These are phyloP conservation scores for Drosophila pseudoananassae DNA, from an alignment of 1,140 invertebrate genomes.

Conservation along the genomic window DNA sequence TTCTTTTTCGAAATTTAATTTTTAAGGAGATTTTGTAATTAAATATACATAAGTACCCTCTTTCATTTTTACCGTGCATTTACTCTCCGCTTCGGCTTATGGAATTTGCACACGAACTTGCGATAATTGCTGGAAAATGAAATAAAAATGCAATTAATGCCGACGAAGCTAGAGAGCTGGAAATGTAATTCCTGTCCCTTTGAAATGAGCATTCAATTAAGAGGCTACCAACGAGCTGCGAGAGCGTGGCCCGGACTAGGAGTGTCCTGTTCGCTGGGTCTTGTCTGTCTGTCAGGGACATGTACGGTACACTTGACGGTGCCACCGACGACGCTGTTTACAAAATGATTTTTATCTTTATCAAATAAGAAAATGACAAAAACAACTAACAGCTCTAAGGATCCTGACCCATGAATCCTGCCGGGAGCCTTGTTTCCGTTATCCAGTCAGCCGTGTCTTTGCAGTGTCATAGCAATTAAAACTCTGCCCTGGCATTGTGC, in stretches of 20 bases:
- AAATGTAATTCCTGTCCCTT: slow-evolving; percentile 24
- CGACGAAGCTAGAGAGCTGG: slow-evolving; percentile 35
- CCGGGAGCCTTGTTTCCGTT: slow-evolving; percentile 1
- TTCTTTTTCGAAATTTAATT: too few species aligned
- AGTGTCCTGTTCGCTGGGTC: slow-evolving; percentile 18
- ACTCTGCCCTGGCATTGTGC: slow-evolving; percentile 70
- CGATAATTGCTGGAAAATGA: slow-evolving; percentile 80
- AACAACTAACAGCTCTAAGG: slow-evolving; percentile 9
- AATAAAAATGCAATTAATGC: slow-evolving; percentile 82
- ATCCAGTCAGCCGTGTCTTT: slow-evolving; percentile 67
- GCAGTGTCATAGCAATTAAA: slow-evolving; percentile 78
- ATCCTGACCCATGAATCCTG: slow-evolving; percentile 3
- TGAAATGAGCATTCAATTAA: slow-evolving; percentile 81
- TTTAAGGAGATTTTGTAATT: not conserved
- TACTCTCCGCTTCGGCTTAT: slow-evolving; percentile 37
- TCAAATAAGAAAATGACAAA: slow-evolving; percentile 57
- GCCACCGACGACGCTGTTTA: slow-evolving; percentile 56
- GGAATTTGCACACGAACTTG: slow-evolving; percentile 77
- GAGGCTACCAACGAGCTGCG: slow-evolving; percentile 37
- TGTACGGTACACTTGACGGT: slow-evolving; percentile 53
- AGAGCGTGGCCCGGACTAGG: slow-evolving; percentile 20
- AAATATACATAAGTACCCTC: not conserved
- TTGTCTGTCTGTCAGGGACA: slow-evolving; percentile 36
- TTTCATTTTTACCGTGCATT: not conserved
- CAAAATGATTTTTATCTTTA: slow-evolving; percentile 82